Percentiles rank a stretch among this genome's conserved stretches.
Conservation (phyloP, 2,113 vertebrate species). For the Neofelis nebulosa region DNA sequence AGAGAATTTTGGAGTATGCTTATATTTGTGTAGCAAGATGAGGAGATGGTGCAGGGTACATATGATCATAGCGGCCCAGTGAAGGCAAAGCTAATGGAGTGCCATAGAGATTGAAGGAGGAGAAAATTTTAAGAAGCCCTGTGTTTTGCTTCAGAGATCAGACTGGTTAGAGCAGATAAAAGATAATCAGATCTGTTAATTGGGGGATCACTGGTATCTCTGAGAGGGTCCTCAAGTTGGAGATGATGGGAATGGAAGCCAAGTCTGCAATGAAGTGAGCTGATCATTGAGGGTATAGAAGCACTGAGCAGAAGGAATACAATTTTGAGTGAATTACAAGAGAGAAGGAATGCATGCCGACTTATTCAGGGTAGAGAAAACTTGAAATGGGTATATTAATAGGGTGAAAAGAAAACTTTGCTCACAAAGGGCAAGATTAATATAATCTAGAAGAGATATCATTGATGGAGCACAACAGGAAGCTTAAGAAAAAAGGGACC, state of each 20-base stretch:
- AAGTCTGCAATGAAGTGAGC: neutral
- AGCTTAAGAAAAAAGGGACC: neutral
- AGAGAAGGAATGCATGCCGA: neutral
- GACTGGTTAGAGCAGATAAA: neutral
- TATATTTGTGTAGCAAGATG: neutral
- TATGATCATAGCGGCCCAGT: neutral
- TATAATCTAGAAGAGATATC: neutral
- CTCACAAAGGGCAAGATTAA: neutral
- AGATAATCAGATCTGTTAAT: neutral
- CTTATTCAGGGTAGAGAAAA: neutral
- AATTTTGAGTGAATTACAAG: neutral
- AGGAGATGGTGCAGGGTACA: neutral
- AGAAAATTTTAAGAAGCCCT: neutral
- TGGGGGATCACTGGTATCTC: neutral
- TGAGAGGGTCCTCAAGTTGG: neutral
- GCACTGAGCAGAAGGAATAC: neutral
- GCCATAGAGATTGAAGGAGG: neutral
- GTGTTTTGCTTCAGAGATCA: neutral
- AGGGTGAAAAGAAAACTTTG: neutral
- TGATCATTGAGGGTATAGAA: neutral
- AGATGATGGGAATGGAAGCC: neutral
- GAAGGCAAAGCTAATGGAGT: neutral
- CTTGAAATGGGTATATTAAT: neutral
- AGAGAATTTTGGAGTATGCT: neutral
- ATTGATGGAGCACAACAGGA: neutral